Evolutionary conservation across 92 coral and sea anemone genomes (phyloP).

Genomic region (Phenganax stokvisi): DNA sequence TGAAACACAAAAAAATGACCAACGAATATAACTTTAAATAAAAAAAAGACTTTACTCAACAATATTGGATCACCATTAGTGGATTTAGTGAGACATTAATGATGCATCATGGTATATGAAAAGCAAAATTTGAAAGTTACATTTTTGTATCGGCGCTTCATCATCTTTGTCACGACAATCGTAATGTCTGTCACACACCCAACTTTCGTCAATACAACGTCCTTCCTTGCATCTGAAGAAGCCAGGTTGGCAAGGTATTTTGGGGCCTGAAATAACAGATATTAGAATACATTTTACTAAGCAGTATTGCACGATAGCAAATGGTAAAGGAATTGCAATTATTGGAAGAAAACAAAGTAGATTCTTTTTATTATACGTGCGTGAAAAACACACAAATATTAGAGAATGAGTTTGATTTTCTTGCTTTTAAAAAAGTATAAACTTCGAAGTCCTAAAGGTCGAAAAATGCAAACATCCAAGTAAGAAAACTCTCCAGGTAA

Average conservation of each 20-base stretch:
- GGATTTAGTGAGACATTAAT: background rate
- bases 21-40: background rate
- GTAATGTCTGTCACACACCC: conserved; percentile 30
- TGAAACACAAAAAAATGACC: background rate
- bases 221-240: conserved; percentile 21
- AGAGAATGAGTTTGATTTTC: background rate
- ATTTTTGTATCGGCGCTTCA: conserved; percentile 24
- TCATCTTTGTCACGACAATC: conserved; percentile 34
- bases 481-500: no score
- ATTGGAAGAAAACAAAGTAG: background rate
- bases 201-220: conserved; percentile 21
- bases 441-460: no score
- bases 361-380: background rate
- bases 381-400: no score
- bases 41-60: background rate
- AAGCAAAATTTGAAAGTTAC: background rate
- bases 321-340: background rate
- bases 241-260: conserved; percentile 9
- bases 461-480: no score
- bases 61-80: no score
- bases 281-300: no score
- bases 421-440: background rate
- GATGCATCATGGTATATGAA: background rate
- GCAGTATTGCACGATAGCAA: no score
- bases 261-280: conserved; percentile 1